Conservation (phyloP, 1,140 invertebrate species). For the Drosophila subobscura region DNA sequence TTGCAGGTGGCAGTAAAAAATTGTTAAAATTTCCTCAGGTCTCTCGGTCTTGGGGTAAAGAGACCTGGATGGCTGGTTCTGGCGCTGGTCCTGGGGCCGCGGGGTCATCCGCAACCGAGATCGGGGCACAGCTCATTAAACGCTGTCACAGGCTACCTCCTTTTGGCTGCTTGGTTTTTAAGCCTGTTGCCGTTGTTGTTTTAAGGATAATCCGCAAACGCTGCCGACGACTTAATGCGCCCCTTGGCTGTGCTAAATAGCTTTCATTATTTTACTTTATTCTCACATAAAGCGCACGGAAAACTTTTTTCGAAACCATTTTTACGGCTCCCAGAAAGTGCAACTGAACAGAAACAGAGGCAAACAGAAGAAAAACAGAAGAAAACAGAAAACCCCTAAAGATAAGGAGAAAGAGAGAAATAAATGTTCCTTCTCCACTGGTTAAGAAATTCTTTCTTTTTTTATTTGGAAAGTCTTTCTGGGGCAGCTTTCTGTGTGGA, state of each 20-base stretch:
- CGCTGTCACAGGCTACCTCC: conserved; percentile 50
- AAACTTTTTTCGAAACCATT: conserved; percentile 38
- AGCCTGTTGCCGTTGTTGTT: conserved; percentile 22
- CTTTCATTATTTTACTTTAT: conserved; percentile 77
- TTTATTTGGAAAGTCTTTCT: conserved; percentile 29
- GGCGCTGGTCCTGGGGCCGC: conserved; percentile 15
- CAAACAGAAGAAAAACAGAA: conserved; percentile 5
- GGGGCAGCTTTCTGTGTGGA: conserved; percentile 25
- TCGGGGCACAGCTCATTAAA: conserved; percentile 71
- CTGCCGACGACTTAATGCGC: conserved; percentile 66
- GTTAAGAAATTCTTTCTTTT: conserved; percentile 7
- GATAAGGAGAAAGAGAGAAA: conserved; percentile 28
- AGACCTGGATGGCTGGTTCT: conserved; percentile 8
- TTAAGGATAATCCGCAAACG: conserved; percentile 52
- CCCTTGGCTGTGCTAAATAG: conserved; percentile 74
- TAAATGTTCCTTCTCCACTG: conserved; percentile 30
- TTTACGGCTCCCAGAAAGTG: conserved; percentile 23
- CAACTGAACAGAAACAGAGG: background rate
- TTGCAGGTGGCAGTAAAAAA: conserved; percentile 79
- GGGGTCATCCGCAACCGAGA: conserved; percentile 34
- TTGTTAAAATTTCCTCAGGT: conserved; percentile 64
- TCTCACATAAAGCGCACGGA: conserved; percentile 54
- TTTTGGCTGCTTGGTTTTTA: conserved; percentile 38
- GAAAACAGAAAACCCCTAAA: background rate
- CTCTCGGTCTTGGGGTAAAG: conserved; percentile 8